phyloP scores from a whole-genome alignment of 2,113 vertebrate species.

The Coryphaenoides rupestris region DNA sequence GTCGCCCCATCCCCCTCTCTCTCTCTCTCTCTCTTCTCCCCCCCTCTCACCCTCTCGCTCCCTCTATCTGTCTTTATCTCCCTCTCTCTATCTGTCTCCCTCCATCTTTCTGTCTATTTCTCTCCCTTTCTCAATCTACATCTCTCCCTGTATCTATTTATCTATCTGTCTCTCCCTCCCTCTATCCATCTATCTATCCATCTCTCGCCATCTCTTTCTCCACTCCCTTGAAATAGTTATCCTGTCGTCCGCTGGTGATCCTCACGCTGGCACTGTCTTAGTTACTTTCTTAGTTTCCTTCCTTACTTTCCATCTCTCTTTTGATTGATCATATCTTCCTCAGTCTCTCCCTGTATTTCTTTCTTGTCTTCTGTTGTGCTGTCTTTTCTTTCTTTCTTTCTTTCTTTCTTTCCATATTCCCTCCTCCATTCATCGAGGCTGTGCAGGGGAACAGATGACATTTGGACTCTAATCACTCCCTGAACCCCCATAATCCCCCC shows the following conservation, averaged over 20 bases:
- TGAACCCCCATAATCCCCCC: too few relatives aligned
- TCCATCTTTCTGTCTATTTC: neutral
- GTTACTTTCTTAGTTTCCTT: neutral
- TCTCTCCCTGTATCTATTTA: too few relatives aligned
- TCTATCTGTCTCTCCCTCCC: conserved; percentile 30
- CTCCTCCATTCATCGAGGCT: neutral
- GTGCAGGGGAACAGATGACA: conserved; percentile 23
- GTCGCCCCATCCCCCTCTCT: conserved; percentile 27
- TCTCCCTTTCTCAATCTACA: too few relatives aligned
- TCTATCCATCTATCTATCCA: neutral
- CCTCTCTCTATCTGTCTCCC: conserved; percentile 23
- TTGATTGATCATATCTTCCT: neutral
- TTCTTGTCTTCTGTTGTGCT: neutral
- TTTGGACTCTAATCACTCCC: conserved; percentile 36
- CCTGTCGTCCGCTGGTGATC: conserved; percentile 11
- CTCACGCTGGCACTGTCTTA: neutral
- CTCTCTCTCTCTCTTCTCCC: conserved; percentile 20
- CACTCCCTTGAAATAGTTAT: neutral
- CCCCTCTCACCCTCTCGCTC: neutral
- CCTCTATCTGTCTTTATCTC: conserved; percentile 32
- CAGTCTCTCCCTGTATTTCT: neutral
- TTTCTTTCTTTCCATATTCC: conserved; percentile 11
- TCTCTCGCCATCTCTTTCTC: neutral
- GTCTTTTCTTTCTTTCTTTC: conserved; percentile 25
- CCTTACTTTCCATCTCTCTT: neutral